A percentile compares a stretch with the other conserved stretches of the same genome.
These are phyloP conservation scores for Leptodirus hochenwartii DNA, from an alignment of 2,888 invertebrate species.

Conservation along the genomic window DNA sequence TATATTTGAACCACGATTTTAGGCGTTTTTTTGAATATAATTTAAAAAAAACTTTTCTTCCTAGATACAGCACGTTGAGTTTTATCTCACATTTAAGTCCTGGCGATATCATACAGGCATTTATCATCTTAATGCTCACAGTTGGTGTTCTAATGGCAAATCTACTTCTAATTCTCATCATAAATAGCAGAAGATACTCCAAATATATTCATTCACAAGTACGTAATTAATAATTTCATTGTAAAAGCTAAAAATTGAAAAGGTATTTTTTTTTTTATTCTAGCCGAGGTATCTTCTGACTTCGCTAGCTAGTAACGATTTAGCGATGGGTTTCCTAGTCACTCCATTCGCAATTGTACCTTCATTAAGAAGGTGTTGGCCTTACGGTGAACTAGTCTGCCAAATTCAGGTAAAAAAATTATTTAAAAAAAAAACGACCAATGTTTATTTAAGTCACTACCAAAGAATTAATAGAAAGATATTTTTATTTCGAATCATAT, in stretches of 20 bases:
- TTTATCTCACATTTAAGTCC: slow-evolving; percentile 44
- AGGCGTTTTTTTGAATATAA: no score
- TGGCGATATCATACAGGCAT: slow-evolving; percentile 56
- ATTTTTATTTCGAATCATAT: no score
- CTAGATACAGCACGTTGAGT: slow-evolving; percentile 28
- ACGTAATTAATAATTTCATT: slow-evolving; percentile 14
- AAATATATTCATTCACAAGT: slow-evolving; percentile 82
- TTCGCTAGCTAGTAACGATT: slow-evolving; percentile 70
- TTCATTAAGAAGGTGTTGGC: slow-evolving; percentile 76
- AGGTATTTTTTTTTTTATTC: slow-evolving; percentile 16
- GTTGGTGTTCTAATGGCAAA: slow-evolving; percentile 67
- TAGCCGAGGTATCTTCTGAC: slow-evolving; percentile 78
- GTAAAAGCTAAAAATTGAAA: slow-evolving; percentile 3
- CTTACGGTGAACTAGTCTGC: slow-evolving; percentile 77
- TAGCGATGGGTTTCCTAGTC: slow-evolving; percentile 71
- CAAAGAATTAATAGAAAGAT: no score
- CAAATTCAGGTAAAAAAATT: slow-evolving; percentile 63
- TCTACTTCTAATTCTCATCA: slow-evolving; percentile 59
- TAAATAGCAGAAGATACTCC: slow-evolving; percentile 67
- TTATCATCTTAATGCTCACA: slow-evolving; percentile 57
- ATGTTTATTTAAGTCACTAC: no score
- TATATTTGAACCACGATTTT: no score
- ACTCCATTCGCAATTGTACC: slow-evolving; percentile 74
- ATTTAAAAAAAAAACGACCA: no score
- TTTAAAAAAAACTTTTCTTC: no score